Percentiles rank a stretch among this genome's conserved stretches.
phyloP scores from a whole-genome alignment of 2,888 invertebrate genomes.

The Leucania comma region DNA sequence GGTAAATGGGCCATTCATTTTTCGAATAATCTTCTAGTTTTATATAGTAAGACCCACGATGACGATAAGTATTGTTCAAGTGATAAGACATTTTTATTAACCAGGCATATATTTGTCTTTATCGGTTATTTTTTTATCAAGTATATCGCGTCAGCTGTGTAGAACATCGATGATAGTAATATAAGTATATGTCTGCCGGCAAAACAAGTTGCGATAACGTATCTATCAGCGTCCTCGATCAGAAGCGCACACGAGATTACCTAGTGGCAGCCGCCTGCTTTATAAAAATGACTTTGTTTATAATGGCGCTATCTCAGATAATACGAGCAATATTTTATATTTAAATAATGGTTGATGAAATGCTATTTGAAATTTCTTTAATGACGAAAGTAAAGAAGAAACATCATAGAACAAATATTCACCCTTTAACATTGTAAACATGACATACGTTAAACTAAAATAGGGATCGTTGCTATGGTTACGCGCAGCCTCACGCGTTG shows the following conservation, averaged over 20 bases:
- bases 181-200: constrained; percentile 20
- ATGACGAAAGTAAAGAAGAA: neutral
- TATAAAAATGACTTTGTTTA: neutral
- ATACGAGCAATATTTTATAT: neutral
- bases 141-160: constrained; percentile 9
- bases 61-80: constrained; percentile 11
- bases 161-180: constrained; percentile 29
- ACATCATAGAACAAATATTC: neutral
- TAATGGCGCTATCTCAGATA: constrained; percentile 18
- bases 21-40: no score
- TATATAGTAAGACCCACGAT: constrained; percentile 14
- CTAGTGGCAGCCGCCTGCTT: constrained; percentile 25
- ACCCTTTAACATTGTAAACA: neutral
- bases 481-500: no score
- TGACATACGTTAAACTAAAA: no score
- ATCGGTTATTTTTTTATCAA: constrained; percentile 45
- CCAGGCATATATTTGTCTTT: constrained; percentile 21
- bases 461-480: no score
- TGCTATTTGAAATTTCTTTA: neutral
- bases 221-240: constrained; percentile 32
- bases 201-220: constrained; percentile 44
- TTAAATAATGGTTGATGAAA: neutral
- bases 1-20: neutral
- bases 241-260: constrained; percentile 40
- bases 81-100: constrained; percentile 46